Percentiles rank a stretch among this genome's conserved stretches.
phyloP scores from a whole-genome alignment of 2,797 vertebrate species.

The Setipinna tenuifilis region DNA sequence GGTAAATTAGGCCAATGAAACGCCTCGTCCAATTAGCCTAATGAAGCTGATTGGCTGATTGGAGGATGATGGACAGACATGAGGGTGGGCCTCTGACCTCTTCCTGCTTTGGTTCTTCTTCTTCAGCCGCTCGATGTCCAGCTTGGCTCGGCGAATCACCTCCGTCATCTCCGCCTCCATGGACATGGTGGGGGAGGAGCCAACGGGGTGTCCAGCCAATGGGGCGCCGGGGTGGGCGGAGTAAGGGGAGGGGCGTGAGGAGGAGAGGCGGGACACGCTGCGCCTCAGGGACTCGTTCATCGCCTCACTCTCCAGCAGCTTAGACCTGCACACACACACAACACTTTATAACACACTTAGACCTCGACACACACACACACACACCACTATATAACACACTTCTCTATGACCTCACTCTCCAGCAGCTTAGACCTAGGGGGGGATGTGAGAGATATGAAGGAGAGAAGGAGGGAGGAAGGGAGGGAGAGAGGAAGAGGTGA shows the following conservation, averaged over 20 bases:
- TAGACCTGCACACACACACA: constrained; percentile 74
- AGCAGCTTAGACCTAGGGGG: constrained; percentile 92
- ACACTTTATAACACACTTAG: no score
- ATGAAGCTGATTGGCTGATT: background rate
- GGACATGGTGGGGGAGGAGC: constrained; percentile 77
- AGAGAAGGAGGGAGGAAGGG: background rate
- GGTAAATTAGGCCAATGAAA: background rate
- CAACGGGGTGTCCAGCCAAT: constrained; percentile 61
- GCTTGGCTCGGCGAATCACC: constrained; percentile 87
- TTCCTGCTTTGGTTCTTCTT: constrained; percentile 89
- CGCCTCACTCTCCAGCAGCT: constrained; percentile 92
- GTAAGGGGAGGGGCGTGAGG: constrained; percentile 68
- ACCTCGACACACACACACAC: no score
- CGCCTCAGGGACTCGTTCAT: constrained; percentile 94
- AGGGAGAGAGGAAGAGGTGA: background rate
- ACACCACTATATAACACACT: constrained; percentile 60
- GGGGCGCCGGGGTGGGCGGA: constrained; percentile 46
- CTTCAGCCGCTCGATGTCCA: constrained; percentile 91
- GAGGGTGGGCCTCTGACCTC: constrained; percentile 74
- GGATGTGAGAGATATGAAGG: no score
- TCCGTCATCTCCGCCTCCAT: constrained; percentile 88
- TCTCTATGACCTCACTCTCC: constrained; percentile 96
- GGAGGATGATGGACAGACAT: background rate
- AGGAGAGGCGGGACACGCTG: constrained; percentile 78
- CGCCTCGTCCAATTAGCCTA: background rate